phyloP scores from a whole-genome alignment of 37 sponge, comb jelly and placozoan genomes.

The Ianthella basta region DNA sequence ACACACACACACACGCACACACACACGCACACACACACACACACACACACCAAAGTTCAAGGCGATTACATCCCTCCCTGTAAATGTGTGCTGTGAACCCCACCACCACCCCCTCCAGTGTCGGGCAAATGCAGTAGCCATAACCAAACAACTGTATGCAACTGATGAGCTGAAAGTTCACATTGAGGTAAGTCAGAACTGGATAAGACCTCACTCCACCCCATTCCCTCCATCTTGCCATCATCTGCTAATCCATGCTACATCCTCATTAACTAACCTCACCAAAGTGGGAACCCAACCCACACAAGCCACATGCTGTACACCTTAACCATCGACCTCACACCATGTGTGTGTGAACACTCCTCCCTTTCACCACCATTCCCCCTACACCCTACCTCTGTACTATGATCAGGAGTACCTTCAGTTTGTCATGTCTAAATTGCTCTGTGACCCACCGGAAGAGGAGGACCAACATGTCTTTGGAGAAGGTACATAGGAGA shows the following conservation, averaged over 20 bases:
- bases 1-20: too few species aligned
- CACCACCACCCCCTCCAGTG: conserved; percentile 41
- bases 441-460: conserved; percentile 10
- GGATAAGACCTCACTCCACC: too few species aligned
- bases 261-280: too few species aligned
- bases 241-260: too few species aligned
- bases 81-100: not conserved
- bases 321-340: not conserved
- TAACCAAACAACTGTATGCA: conserved; percentile 76
- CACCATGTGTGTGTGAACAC: not conserved
- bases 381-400: too few species aligned
- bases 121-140: conserved; percentile 77
- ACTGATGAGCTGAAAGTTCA: conserved; percentile 60
- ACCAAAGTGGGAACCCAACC: too few species aligned
- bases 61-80: too few species aligned
- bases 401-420: not conserved
- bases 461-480: conserved; percentile 21
- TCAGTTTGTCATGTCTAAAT: conserved; percentile 4
- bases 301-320: not conserved
- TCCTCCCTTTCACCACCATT: not conserved
- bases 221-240: too few species aligned
- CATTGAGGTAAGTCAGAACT: not conserved
- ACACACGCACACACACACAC: too few species aligned
- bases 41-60: too few species aligned
- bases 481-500: conserved; percentile 4